Evolutionary conservation across 1,140 invertebrate genomes (phyloP).

Genomic region (Asobara japonica): DNA sequence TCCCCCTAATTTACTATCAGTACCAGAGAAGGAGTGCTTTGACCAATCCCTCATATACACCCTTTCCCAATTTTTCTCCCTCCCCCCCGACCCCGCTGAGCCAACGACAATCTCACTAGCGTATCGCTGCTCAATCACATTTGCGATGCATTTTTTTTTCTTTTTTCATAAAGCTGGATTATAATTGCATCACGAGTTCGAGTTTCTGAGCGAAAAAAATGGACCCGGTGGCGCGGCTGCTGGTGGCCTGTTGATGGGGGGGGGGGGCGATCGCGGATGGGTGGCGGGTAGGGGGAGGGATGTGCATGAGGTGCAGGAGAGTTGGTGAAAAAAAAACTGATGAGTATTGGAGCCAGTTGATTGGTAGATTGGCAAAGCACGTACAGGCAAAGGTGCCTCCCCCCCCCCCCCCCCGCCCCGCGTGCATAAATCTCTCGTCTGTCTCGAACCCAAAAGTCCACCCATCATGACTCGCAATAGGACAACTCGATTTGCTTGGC

Average conservation of each 20-base stretch:
- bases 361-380: slow-evolving; percentile 57
- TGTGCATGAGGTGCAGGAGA: slow-evolving; percentile 23
- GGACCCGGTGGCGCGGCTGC: slow-evolving; percentile 43
- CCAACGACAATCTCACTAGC: slow-evolving; percentile 45
- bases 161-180: slow-evolving; percentile 67
- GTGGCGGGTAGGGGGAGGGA: too few species aligned
- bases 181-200: slow-evolving; percentile 67
- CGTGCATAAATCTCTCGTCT: slow-evolving; percentile 20
- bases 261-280: slow-evolving; percentile 23
- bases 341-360: slow-evolving; percentile 66
- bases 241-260: slow-evolving; percentile 18
- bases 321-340: slow-evolving; percentile 34
- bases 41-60: slow-evolving; percentile 53
- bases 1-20: slow-evolving; percentile 62
- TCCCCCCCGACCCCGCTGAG: slow-evolving; percentile 9
- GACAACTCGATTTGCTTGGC: slow-evolving; percentile 15
- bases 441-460: slow-evolving; percentile 26
- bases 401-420: slow-evolving; percentile 52
- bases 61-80: slow-evolving; percentile 18
- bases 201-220: slow-evolving; percentile 56
- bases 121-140: slow-evolving; percentile 67
- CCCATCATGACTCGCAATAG: neutral
- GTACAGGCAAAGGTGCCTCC: slow-evolving; percentile 31
- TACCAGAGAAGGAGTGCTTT: slow-evolving; percentile 49
- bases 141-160: slow-evolving; percentile 66